Conservation (phyloP, 2,797 vertebrate species). For the Platyrinchus mystaceus region DNA sequence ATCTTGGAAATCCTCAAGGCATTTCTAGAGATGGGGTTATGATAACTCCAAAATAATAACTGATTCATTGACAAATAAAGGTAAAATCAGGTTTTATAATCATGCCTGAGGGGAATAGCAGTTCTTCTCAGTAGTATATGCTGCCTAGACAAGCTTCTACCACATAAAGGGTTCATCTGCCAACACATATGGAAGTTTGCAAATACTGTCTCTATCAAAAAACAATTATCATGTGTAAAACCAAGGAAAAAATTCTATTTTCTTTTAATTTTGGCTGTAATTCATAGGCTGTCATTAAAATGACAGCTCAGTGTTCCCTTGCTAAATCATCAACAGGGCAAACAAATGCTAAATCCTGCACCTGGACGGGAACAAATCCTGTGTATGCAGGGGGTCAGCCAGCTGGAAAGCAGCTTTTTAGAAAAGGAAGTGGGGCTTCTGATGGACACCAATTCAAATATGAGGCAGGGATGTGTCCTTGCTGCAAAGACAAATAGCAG, state of each 20-base stretch:
- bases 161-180: not conserved
- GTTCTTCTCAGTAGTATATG: not conserved
- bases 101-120: not conserved
- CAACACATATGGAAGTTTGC: not conserved
- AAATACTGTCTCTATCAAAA: not conserved
- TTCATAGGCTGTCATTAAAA: not conserved
- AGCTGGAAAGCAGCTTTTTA: not conserved
- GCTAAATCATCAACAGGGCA: not conserved
- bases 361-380: not conserved
- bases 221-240: not conserved
- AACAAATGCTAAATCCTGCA: not conserved
- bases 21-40: not conserved
- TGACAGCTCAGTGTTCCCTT: not conserved
- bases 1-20: not conserved
- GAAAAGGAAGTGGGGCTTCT: not conserved
- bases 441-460: not conserved
- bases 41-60: not conserved
- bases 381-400: fast-evolving
- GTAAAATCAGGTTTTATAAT: not conserved
- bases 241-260: not conserved
- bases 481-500: not conserved
- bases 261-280: not conserved
- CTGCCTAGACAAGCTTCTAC: not conserved
- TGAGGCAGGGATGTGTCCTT: not conserved
- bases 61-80: not conserved